Percentiles rank a stretch among this genome's conserved stretches.
phyloP scores from a whole-genome alignment of 2,113 vertebrate species.

The Hoplias malabaricus region DNA sequence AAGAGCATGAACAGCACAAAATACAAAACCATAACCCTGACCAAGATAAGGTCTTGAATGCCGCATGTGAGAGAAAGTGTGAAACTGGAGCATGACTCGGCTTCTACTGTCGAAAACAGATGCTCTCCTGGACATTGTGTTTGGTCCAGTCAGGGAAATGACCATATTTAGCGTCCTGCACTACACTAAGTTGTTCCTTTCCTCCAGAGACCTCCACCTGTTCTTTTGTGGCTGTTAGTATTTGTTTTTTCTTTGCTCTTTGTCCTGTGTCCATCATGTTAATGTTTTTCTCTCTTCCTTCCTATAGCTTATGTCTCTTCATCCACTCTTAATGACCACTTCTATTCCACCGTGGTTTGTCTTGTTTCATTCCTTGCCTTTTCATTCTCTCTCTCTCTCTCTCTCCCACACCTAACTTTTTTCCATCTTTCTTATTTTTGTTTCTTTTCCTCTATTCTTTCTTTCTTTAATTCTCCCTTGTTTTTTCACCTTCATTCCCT shows the following conservation, averaged over 20 bases:
- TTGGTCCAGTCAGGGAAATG: neutral
- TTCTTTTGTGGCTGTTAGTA: neutral
- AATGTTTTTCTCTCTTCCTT: neutral
- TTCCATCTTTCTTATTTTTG: neutral
- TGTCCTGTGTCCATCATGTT: neutral
- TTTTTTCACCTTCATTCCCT: slow-evolving; percentile 39
- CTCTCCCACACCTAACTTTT: neutral
- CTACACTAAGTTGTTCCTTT: neutral
- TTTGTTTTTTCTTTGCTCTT: neutral
- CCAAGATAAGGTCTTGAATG: neutral
- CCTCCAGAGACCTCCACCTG: neutral
- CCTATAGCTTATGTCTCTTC: neutral
- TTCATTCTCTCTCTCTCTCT: neutral
- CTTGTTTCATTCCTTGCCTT: neutral
- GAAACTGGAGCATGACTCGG: neutral
- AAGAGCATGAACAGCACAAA: neutral
- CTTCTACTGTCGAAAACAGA: neutral
- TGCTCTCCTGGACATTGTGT: neutral
- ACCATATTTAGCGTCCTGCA: neutral
- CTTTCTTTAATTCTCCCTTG: slow-evolving; percentile 57
- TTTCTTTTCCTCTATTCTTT: neutral
- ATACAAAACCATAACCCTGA: too few relatives aligned
- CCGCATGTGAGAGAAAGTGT: neutral
- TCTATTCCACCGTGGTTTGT: neutral
- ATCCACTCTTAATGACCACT: neutral